These are phyloP conservation scores for Sebastolobus alascanus DNA, from an alignment of 2,797 vertebrate species.

Conservation along the genomic window DNA sequence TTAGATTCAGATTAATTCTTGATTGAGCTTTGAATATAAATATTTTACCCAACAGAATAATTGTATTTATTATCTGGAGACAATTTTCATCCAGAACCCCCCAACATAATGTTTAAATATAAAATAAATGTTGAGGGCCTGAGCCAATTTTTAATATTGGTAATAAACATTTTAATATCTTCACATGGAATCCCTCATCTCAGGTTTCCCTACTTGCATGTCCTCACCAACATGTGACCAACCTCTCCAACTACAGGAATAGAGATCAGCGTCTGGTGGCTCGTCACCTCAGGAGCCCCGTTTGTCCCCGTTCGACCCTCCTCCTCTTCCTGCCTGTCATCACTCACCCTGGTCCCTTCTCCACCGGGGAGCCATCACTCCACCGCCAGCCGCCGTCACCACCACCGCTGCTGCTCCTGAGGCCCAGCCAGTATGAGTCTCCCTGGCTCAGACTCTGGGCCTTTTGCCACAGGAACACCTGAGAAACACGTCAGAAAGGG, in stretches of 20 bases:
- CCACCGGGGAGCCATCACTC: slow-evolving; percentile 42
- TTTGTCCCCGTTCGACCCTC: slow-evolving; percentile 3
- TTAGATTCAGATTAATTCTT: too few relatives aligned
- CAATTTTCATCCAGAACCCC: too few relatives aligned
- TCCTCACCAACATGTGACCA: slow-evolving; percentile 18
- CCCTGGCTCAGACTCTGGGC: slow-evolving; percentile 63
- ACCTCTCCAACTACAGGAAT: neutral
- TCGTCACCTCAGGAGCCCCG: neutral
- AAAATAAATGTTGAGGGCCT: too few relatives aligned
- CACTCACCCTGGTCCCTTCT: slow-evolving; percentile 54
- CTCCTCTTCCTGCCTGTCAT: slow-evolving; percentile 1
- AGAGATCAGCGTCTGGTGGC: neutral
- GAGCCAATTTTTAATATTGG: neutral
- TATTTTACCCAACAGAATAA: too few relatives aligned
- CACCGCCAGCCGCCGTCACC: slow-evolving; percentile 45
- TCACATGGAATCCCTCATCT: neutral
- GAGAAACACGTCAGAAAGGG: slow-evolving; percentile 8
- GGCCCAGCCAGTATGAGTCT: slow-evolving; percentile 66
- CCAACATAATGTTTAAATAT: too few relatives aligned
- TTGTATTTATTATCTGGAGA: too few relatives aligned
- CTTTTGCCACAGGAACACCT: slow-evolving; percentile 57
- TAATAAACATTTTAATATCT: neutral
- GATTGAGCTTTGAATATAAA: too few relatives aligned
- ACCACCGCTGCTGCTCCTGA: slow-evolving; percentile 26
- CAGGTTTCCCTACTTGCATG: neutral